Percentiles rank a stretch among this genome's conserved stretches.
These are phyloP conservation scores for Dreissena polymorpha DNA, from an alignment of 1,140 invertebrate species.

Conservation along the genomic window DNA sequence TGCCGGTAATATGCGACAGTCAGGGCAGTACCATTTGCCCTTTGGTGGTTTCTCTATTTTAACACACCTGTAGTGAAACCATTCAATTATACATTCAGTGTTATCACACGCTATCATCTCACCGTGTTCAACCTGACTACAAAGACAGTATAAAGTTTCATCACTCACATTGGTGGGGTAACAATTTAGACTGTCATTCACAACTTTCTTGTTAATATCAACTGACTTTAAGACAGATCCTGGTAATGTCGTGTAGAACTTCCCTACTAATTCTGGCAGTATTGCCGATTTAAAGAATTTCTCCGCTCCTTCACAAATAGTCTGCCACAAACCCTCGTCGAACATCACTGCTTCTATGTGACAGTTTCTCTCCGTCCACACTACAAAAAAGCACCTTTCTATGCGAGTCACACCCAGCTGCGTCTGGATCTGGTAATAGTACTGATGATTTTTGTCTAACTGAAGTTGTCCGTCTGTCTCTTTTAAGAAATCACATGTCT, in stretches of 20 bases:
- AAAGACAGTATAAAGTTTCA: constrained; percentile 9
- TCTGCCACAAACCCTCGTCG: neutral
- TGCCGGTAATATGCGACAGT: constrained; percentile 1
- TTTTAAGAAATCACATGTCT: neutral
- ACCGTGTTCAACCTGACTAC: constrained; percentile 15
- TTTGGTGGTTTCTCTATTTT: constrained; percentile 7
- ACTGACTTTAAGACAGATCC: neutral
- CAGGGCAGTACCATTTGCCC: constrained; percentile 36
- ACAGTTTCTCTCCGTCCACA: constrained; percentile 5
- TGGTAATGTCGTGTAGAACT: constrained; percentile 18
- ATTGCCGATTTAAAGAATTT: constrained; percentile 7
- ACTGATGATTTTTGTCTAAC: constrained; percentile 11
- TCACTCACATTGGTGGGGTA: neutral
- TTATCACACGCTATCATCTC: constrained; percentile 26
- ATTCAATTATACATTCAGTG: constrained; percentile 14
- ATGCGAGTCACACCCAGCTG: neutral
- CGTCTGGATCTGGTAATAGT: constrained; percentile 12
- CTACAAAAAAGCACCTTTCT: constrained; percentile 12
- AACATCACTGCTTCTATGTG: constrained; percentile 18
- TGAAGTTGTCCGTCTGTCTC: neutral
- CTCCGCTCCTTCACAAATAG: constrained; percentile 2
- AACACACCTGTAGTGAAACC: constrained; percentile 44
- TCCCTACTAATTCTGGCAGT: constrained; percentile 26
- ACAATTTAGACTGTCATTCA: neutral
- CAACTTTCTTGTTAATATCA: neutral